These are phyloP conservation scores for Heteromurus nitidus DNA, from an alignment of 2,888 invertebrate genomes.

Conservation along the genomic window DNA sequence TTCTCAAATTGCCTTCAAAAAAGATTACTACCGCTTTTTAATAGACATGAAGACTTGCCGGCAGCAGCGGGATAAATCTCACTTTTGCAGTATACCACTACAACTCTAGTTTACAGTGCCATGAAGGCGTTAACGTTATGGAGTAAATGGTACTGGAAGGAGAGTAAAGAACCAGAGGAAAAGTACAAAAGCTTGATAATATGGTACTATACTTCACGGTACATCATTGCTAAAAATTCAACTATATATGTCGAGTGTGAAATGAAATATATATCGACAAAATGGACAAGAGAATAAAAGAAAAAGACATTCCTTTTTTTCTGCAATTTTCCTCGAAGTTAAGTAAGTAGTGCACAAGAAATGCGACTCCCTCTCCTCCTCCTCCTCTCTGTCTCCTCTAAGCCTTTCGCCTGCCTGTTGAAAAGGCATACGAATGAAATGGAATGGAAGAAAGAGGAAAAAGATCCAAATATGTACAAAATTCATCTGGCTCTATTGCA, in stretches of 20 bases:
- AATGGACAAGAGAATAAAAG: slow-evolving; percentile 26
- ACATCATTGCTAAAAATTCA: too few species aligned
- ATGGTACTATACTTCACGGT: too few species aligned
- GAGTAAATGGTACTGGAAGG: too few species aligned
- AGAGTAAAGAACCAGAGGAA: too few species aligned
- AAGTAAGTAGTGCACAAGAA: slow-evolving; percentile 10
- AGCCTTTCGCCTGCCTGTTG: slow-evolving; percentile 46
- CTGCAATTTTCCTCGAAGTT: background rate
- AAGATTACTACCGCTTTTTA: slow-evolving; percentile 46
- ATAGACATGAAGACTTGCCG: slow-evolving; percentile 41
- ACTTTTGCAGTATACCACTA: background rate
- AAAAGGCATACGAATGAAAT: slow-evolving; percentile 48
- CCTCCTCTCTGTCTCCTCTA: too few species aligned
- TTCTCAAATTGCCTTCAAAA: slow-evolving; percentile 21
- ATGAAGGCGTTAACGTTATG: slow-evolving; percentile 23
- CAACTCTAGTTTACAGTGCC: background rate
- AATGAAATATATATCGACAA: slow-evolving; percentile 36
- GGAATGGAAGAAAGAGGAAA: slow-evolving; percentile 38
- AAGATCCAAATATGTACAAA: slow-evolving; percentile 40
- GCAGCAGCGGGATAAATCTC: slow-evolving; percentile 39
- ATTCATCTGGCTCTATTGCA: slow-evolving; percentile 26
- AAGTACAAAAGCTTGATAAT: too few species aligned
- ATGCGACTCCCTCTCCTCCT: background rate
- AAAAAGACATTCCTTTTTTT: background rate
- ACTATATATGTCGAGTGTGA: too few species aligned